These are phyloP conservation scores for Jaculus jaculus DNA, from an alignment of 2,113 vertebrate genomes.

Conservation along the genomic window DNA sequence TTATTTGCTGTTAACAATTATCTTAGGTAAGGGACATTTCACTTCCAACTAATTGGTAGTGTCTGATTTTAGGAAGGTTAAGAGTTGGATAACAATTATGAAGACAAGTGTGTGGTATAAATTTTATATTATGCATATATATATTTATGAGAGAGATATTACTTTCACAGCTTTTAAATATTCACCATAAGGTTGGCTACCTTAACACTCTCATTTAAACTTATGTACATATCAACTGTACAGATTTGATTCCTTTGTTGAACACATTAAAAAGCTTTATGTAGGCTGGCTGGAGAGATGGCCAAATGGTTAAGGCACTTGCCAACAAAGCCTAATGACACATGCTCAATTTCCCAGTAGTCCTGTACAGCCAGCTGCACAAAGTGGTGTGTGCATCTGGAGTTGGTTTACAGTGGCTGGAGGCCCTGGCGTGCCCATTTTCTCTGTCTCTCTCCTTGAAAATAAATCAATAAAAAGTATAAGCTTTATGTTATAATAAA, in stretches of 20 bases:
- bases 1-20: not conserved
- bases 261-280: not conserved
- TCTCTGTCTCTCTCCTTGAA: too few relatives aligned
- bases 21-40: not conserved
- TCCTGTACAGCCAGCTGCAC: too few relatives aligned
- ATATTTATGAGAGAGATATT: not conserved
- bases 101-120: not conserved
- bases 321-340: too few relatives aligned
- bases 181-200: not conserved
- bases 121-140: not conserved
- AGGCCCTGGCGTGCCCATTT: too few relatives aligned
- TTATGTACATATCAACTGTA: not conserved
- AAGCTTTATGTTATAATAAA: conserved; percentile 6
- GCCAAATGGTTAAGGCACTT: too few relatives aligned
- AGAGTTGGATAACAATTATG: not conserved
- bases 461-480: too few relatives aligned
- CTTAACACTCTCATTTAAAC: conserved; percentile 37
- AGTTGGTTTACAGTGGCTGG: too few relatives aligned
- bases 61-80: not conserved
- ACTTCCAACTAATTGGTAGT: not conserved
- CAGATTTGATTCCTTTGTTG: not conserved
- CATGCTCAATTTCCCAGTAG: too few relatives aligned
- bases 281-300: too few relatives aligned
- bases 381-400: too few relatives aligned
- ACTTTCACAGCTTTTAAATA: not conserved